phyloP scores from a whole-genome alignment of 2,113 vertebrate genomes.

The Burhinus bistriatus region DNA sequence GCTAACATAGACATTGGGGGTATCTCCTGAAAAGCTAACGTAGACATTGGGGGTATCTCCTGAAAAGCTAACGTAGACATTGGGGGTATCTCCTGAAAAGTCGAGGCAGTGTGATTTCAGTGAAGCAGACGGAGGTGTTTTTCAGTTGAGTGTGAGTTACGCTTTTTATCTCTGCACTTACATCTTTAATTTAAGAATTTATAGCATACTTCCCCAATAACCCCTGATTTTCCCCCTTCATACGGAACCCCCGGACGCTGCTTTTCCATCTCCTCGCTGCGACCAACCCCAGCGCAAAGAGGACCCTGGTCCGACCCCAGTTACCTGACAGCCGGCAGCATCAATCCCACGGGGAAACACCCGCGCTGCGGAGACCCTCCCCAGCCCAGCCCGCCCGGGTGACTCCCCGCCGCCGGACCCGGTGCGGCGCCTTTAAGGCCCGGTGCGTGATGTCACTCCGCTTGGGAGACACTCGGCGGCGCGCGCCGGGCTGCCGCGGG shows the following conservation, averaged over 20 bases:
- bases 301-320: background rate
- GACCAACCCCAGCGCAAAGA: accelerated
- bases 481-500: background rate
- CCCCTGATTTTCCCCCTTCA: accelerated
- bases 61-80: background rate
- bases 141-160: background rate
- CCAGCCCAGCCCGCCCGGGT: background rate
- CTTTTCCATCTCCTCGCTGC: accelerated
- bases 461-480: background rate
- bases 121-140: background rate
- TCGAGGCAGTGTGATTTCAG: background rate
- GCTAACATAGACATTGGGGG: no score
- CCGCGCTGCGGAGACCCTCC: background rate
- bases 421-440: background rate
- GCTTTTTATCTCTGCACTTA: no score
- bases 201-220: background rate
- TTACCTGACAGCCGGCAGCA: background rate
- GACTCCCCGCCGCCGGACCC: background rate
- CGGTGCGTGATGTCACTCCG: background rate
- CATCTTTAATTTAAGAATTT: background rate
- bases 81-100: background rate
- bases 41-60: background rate
- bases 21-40: background rate
- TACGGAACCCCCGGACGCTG: background rate
- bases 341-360: background rate